These are phyloP conservation scores for Propithecus perrieri DNA, from an alignment of 2,797 vertebrate genomes.

Conservation along the genomic window DNA sequence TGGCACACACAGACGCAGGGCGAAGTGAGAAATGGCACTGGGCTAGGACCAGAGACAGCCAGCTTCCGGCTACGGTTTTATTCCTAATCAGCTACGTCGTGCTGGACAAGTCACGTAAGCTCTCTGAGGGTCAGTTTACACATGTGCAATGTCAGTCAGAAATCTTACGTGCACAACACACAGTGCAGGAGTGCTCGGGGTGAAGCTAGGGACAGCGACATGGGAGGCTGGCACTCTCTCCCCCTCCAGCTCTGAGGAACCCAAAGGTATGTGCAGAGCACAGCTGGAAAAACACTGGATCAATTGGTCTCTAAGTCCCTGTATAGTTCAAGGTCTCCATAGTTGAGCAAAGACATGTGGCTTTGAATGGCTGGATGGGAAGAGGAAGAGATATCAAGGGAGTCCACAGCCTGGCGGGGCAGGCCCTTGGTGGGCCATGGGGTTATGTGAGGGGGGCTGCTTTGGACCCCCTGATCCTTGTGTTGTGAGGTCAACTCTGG, in stretches of 20 bases:
- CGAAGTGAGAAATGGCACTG: not conserved
- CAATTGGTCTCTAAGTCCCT: not conserved
- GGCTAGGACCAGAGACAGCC: not conserved
- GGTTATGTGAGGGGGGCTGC: not conserved
- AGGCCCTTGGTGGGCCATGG: not conserved
- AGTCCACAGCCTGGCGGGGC: rapidly evolving
- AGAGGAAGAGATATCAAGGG: not conserved
- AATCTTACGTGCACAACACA: not conserved
- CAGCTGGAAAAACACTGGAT: too few relatives aligned
- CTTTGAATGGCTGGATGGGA: too few relatives aligned
- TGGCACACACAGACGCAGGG: not conserved
- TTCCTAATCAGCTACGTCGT: rapidly evolving
- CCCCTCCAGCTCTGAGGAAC: not conserved
- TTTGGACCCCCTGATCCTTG: not conserved
- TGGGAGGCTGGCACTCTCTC: not conserved
- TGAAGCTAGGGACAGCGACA: not conserved
- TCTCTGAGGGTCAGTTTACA: not conserved
- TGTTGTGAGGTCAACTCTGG: not conserved
- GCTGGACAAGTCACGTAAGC: rapidly evolving
- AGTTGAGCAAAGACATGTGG: not conserved
- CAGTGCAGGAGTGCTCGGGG: not conserved
- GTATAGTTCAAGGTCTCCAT: not conserved
- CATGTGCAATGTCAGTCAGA: not conserved
- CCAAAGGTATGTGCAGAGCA: not conserved
- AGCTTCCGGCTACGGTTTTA: not conserved